A percentile compares a stretch with the other conserved stretches of the same genome.
Evolutionary conservation across 2,888 invertebrate species (phyloP).

Genomic region (Latrodectus hesperus): DNA sequence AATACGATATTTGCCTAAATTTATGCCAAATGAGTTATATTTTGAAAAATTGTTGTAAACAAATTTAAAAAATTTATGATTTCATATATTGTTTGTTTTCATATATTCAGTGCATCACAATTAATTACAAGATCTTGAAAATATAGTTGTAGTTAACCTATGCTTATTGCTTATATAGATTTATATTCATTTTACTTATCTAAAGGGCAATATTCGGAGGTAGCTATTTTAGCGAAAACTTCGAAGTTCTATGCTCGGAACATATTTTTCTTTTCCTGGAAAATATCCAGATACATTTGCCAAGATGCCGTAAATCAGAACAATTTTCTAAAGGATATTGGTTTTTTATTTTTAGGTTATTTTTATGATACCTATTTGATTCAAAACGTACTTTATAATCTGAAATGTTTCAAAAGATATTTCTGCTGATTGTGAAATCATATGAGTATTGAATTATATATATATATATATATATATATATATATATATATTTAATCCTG

Average conservation of each 20-base stretch:
- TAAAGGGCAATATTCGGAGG: constrained; percentile 22
- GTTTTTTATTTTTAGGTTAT: not conserved
- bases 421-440: too few species aligned
- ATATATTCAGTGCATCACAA: too few species aligned
- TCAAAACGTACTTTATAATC: not conserved
- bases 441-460: too few species aligned
- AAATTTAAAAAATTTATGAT: too few species aligned
- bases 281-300: constrained; percentile 42
- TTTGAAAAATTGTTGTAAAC: too few species aligned
- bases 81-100: too few species aligned
- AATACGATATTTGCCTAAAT: too few species aligned
- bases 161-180: not conserved
- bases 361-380: constrained; percentile 8
- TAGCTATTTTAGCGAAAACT: constrained; percentile 32
- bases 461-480: too few species aligned
- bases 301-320: constrained; percentile 27
- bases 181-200: constrained; percentile 32
- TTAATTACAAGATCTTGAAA: too few species aligned
- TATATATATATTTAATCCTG: too few species aligned
- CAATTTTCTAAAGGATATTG: constrained; percentile 10
- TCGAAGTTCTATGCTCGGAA: not conserved
- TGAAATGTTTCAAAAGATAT: not conserved
- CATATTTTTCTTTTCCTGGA: constrained; percentile 24
- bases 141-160: not conserved
- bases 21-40: too few species aligned